These are phyloP conservation scores for Loris lydekkerianus DNA, from an alignment of 2,797 vertebrate species.

Conservation along the genomic window DNA sequence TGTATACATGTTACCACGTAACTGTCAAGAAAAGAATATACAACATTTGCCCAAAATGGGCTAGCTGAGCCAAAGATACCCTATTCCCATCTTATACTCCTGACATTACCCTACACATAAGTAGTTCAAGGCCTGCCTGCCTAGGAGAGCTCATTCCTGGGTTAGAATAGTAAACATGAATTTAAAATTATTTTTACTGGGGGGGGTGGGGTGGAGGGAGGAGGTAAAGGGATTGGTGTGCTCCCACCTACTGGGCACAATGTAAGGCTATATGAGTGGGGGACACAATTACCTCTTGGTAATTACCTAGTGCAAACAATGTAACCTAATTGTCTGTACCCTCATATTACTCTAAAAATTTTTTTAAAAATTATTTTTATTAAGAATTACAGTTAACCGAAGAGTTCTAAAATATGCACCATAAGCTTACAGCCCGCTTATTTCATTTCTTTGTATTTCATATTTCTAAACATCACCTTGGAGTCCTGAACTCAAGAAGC, in stretches of 20 bases:
- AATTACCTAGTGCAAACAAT: no score
- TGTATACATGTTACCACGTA: not conserved
- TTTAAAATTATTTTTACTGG: not conserved
- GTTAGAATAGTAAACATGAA: not conserved
- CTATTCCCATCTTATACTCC: not conserved
- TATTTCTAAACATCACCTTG: not conserved
- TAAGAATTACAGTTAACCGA: not conserved
- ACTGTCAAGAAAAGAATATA: not conserved
- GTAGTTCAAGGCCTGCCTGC: not conserved
- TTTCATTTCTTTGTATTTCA: constrained; percentile 19
- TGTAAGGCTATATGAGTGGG: no score
- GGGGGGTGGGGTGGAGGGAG: no score
- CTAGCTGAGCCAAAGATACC: not conserved
- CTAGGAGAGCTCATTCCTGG: not conserved
- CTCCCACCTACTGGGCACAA: no score
- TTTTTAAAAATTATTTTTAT: not conserved
- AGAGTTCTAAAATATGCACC: not conserved
- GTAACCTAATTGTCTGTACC: no score
- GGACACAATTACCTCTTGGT: no score
- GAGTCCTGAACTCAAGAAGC: not conserved
- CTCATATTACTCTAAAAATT: no score
- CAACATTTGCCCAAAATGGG: not conserved
- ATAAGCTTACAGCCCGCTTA: not conserved
- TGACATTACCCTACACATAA: not conserved
- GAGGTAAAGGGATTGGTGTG: no score